phyloP scores from a whole-genome alignment of 2,888 invertebrate genomes.

The Orthosia cruda region DNA sequence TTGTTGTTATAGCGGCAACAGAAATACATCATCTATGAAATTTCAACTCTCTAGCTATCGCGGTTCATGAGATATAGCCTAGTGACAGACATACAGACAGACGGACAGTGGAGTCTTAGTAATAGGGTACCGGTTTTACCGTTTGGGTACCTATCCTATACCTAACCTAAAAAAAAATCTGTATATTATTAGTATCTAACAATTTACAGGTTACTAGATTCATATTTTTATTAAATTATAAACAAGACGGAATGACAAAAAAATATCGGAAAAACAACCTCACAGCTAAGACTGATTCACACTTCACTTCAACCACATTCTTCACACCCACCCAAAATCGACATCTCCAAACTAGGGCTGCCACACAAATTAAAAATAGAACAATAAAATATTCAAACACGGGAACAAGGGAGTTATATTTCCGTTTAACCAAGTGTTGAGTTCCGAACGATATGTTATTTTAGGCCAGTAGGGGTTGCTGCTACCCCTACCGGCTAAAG shows the following conservation, averaged over 20 bases:
- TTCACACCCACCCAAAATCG: not conserved
- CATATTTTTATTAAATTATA: too few relatives aligned
- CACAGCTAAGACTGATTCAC: not conserved
- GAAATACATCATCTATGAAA: too few relatives aligned
- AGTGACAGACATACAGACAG: too few relatives aligned
- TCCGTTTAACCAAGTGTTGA: conserved; percentile 60
- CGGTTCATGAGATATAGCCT: too few relatives aligned
- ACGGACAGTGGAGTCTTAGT: too few relatives aligned
- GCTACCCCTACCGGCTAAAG: conserved; percentile 40
- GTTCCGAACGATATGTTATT: conserved; percentile 67
- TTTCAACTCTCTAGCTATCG: too few relatives aligned
- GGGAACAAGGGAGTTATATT: conserved; percentile 45
- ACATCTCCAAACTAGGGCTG: conserved; percentile 5
- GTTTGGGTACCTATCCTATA: too few relatives aligned
- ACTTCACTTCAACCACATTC: not conserved
- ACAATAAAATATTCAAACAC: conserved; percentile 46
- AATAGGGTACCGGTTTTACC: too few relatives aligned
- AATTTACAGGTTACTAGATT: too few relatives aligned
- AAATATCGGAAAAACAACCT: not conserved
- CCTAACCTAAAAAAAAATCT: too few relatives aligned
- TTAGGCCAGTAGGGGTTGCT: conserved; percentile 46
- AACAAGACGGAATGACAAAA: not conserved
- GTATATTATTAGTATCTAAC: too few relatives aligned
- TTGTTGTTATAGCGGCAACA: too few relatives aligned
- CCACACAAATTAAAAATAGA: conserved; percentile 40